Conservation (phyloP, 2,113 vertebrate genomes). For the Climacteris rufus region DNA sequence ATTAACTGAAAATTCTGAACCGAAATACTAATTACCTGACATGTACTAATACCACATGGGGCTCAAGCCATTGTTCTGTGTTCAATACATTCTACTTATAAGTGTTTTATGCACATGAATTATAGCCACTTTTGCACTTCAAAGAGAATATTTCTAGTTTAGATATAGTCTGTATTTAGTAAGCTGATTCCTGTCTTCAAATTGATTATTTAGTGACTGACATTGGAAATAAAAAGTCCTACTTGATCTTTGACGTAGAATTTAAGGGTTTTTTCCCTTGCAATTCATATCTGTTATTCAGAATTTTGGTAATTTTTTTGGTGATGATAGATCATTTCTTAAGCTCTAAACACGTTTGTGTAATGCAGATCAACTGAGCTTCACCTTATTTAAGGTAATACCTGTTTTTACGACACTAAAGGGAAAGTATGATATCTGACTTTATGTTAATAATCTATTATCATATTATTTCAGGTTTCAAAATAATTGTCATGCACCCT, state of each 20-base stretch:
- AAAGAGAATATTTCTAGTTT: neutral
- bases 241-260: neutral
- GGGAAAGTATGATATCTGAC: neutral
- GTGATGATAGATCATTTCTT: neutral
- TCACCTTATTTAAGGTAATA: neutral
- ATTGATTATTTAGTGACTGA: neutral
- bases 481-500: neutral
- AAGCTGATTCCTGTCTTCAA: neutral
- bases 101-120: neutral
- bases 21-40: neutral
- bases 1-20: neutral
- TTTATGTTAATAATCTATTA: neutral
- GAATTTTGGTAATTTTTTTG: neutral
- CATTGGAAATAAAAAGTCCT: neutral
- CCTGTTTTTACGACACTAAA: neutral
- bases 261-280: fast-evolving
- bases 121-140: neutral
- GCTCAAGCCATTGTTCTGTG: neutral
- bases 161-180: neutral
- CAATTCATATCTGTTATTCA: neutral
- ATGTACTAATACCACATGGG: fast-evolving
- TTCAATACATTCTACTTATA: neutral
- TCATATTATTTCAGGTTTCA: neutral
- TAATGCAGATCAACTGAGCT: neutral
- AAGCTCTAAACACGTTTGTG: neutral